Base-by-base conservation (phyloP, 2,113 vertebrate species). In the Burhinus bistriatus region DNA sequence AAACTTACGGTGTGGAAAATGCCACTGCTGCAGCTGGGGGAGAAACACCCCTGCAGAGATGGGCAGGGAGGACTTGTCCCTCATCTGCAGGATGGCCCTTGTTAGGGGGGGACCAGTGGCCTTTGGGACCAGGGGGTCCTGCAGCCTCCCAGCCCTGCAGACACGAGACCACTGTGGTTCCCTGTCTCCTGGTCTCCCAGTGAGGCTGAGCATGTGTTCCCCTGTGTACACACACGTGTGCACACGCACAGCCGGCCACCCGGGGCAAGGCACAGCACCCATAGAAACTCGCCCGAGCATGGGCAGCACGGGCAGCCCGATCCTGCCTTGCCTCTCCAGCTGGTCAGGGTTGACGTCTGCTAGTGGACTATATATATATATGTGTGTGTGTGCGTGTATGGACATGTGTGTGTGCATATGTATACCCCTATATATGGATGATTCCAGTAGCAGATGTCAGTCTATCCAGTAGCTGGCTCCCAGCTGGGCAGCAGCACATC, bases 121-220 rank as follows among this genome's bases (percentile, higher is more conserved):
- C 20, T 72, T 80, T 2, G 8, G 36, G 55, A 34, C n/a, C 1
- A 1, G 22, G 54, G 42, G 44, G 9, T 69, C 52, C 21, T 69
- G n/a, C n/a, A n/a, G n/a, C n/a, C 52, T 20, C 27, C 52, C n/a
- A 49, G 52, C 34, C 36, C 55, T 38, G n/a, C 15, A 34, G 55
- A n/a, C 30, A 20, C 1, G 3, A 42, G 44, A 10, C 36, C 2
- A 2, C 54, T 21, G 79, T 15, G 54, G 44, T 70, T 40, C 27
- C 54, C 54, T 15, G 38, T 84, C 21, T 10, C 25, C 0, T 0
- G 9, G 45, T 42, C 34, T 85, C 30, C 9, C 19, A 22, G 34
- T 0, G 2, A 27, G 69, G 30, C 82, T 66, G 70, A 78, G 51
- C 9, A 0, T 0, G 0, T 15, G 5, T 47, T 59, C 27, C 40